Percentiles rank a stretch among this genome's conserved stretches.
phyloP scores from a whole-genome alignment of 2,113 vertebrate genomes.

The Cochlearius cochlearius region DNA sequence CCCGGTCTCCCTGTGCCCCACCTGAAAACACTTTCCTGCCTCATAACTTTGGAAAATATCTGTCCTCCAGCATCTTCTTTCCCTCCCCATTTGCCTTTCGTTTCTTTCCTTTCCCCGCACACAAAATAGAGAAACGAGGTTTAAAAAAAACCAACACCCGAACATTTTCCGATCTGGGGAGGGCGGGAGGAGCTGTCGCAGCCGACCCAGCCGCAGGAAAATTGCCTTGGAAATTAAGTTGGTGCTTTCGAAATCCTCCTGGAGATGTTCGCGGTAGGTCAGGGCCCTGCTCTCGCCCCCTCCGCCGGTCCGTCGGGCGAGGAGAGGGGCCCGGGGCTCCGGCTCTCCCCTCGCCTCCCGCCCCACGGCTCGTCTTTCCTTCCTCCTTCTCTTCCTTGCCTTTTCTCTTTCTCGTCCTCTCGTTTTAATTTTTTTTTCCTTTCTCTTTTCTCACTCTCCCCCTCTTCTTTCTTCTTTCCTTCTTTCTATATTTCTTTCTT shows the following conservation, averaged over 20 bases:
- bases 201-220: not conserved
- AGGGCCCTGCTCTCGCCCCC: not conserved
- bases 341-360: not conserved
- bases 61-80: not conserved
- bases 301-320: not conserved
- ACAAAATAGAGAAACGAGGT: not conserved
- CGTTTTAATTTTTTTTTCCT: not conserved
- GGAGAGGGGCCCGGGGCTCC: not conserved
- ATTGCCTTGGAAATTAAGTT: slow-evolving; percentile 1
- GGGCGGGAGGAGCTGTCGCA: not conserved
- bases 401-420: not conserved
- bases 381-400: not conserved
- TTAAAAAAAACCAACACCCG: not conserved
- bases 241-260: not conserved
- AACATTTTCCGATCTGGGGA: not conserved
- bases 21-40: not conserved
- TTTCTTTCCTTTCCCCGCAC: not conserved
- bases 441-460: no score
- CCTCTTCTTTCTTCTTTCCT: no score
- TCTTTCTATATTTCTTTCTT: not conserved
- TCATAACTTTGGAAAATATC: not conserved
- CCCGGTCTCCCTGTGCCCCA: not conserved
- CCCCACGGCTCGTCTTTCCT: not conserved
- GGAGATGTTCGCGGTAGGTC: not conserved
- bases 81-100: not conserved